Conservation (phyloP, 2,888 invertebrate genomes). For the Drosophila affinis region DNA sequence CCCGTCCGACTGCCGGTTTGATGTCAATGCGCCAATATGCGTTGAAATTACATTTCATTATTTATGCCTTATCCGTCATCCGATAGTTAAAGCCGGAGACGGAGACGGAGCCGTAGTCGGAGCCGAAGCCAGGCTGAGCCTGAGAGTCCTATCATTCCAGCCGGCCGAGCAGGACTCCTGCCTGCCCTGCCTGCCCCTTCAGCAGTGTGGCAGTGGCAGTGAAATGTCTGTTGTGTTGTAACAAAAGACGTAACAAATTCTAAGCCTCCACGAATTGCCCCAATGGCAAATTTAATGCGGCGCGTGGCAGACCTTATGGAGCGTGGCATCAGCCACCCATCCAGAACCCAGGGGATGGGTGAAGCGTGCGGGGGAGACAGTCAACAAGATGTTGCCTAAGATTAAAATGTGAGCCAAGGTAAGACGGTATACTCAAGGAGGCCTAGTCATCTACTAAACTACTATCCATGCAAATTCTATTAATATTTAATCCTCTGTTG, state of each 20-base stretch:
- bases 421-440: neutral
- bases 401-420: conserved; percentile 13
- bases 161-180: neutral
- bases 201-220: conserved; percentile 34
- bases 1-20: conserved; percentile 12
- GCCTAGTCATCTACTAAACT: too few species aligned
- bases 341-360: neutral
- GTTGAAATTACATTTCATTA: conserved; percentile 67
- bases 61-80: conserved; percentile 57
- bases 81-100: conserved; percentile 25
- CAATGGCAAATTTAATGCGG: conserved; percentile 62
- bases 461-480: too few species aligned
- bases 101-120: neutral
- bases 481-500: too few species aligned
- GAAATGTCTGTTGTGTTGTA: conserved; percentile 28
- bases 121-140: conserved; percentile 9
- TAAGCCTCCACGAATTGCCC: conserved; percentile 49
- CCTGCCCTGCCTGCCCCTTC: neutral
- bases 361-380: neutral
- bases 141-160: neutral
- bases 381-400: neutral
- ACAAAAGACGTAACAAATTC: conserved; percentile 59
- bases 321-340: neutral
- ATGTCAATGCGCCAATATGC: conserved; percentile 61
- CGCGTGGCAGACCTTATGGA: conserved; percentile 56